Evolutionary conservation across 2,797 vertebrate species (phyloP).

Genomic region (Bufotes viridis): DNA sequence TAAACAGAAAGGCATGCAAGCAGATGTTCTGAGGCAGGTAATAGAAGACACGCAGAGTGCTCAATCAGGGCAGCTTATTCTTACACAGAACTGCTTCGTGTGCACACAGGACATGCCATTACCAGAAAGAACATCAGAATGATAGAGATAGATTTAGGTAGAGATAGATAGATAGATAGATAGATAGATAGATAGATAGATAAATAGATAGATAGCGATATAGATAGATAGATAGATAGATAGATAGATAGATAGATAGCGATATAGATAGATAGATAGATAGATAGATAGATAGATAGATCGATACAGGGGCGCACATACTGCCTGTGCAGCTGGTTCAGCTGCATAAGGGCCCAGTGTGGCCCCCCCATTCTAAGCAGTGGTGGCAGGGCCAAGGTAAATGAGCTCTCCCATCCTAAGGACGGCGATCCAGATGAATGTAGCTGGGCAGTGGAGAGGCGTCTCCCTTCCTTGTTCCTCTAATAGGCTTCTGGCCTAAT

Average conservation of each 20-base stretch:
- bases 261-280: neutral
- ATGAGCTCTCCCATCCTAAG: no score
- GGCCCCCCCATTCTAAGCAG: no score
- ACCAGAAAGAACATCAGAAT: neutral
- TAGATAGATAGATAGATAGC: neutral
- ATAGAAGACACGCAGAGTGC: conserved; percentile 11
- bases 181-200: no score
- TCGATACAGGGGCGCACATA: no score
- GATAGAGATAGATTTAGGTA: neutral
- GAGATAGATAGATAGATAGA: neutral
- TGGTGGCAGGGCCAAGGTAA: no score
- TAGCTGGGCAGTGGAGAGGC: no score
- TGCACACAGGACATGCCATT: neutral
- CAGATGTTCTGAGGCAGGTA: conserved; percentile 27
- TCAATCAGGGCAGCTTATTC: conserved; percentile 7
- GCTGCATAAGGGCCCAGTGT: no score
- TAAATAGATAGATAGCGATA: no score
- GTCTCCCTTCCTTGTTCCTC: no score
- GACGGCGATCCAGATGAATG: no score
- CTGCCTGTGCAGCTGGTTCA: no score
- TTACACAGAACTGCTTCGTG: conserved; percentile 16
- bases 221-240: neutral
- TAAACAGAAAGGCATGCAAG: conserved; percentile 38
- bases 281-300: neutral
- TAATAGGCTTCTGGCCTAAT: no score